Conservation (phyloP, 2,113 vertebrate genomes). For the Aspidoscelis tigris region DNA sequence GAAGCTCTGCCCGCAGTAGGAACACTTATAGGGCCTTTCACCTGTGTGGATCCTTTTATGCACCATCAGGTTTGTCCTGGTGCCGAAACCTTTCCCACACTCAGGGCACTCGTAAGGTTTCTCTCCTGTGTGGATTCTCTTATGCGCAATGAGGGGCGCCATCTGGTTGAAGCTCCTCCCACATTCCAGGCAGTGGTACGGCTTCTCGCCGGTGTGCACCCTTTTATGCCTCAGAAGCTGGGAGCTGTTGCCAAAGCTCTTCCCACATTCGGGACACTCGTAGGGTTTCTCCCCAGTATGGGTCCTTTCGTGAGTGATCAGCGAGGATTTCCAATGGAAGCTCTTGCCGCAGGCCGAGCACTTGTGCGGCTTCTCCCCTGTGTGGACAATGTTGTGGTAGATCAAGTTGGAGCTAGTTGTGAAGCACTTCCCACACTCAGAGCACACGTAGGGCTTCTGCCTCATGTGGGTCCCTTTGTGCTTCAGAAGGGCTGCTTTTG, state of each 20-base stretch:
- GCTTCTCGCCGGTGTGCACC: conserved; percentile 69
- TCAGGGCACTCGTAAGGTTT: conserved; percentile 39
- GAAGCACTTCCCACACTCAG: conserved; percentile 71
- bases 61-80: conserved; percentile 23
- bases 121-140: conserved; percentile 47
- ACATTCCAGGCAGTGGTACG: conserved; percentile 59
- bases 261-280: conserved; percentile 69
- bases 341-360: conserved; percentile 70
- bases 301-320: conserved; percentile 70
- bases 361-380: conserved; percentile 72
- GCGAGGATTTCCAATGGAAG: conserved; percentile 69
- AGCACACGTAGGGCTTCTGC: conserved; percentile 68
- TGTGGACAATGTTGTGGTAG: conserved; percentile 71
- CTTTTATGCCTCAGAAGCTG: conserved; percentile 70
- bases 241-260: conserved; percentile 71
- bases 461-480: conserved; percentile 71
- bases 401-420: conserved; percentile 71
- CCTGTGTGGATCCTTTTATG: conserved; percentile 34
- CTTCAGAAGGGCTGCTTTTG: conserved; percentile 68
- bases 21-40: conserved; percentile 29
- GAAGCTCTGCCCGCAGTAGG: conserved; percentile 37
- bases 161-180: conserved; percentile 63
- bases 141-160: conserved; percentile 28
- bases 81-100: conserved; percentile 37
- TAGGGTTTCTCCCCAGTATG: conserved; percentile 75